Conservation (phyloP, 2,113 vertebrate species). For the Halichoeres trimaculatus region DNA sequence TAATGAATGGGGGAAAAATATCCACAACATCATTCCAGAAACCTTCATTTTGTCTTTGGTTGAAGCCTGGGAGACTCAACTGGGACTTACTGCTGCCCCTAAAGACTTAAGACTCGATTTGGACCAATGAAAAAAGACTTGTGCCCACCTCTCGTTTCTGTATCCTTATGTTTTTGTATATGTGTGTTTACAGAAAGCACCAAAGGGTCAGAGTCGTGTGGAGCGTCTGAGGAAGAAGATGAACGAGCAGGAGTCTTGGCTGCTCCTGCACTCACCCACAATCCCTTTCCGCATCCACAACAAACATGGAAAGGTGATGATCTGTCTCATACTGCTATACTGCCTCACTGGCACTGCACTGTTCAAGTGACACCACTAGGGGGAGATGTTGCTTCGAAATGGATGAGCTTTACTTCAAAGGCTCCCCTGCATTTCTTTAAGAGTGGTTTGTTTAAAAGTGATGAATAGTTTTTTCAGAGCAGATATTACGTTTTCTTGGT, state of each 20-base stretch:
- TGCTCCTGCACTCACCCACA: constrained; percentile 93
- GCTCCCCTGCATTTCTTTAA: background rate
- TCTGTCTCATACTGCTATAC: no score
- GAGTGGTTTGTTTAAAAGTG: no score
- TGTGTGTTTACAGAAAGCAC: constrained; percentile 87
- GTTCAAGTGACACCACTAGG: constrained; percentile 61
- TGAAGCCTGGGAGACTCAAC: no score
- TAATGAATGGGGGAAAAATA: no score
- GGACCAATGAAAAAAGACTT: no score
- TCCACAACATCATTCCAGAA: no score
- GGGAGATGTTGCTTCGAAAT: constrained; percentile 36
- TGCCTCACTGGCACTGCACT: background rate
- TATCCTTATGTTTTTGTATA: background rate
- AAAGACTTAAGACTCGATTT: no score
- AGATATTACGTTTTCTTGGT: background rate
- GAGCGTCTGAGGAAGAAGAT: constrained; percentile 99
- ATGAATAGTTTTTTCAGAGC: background rate
- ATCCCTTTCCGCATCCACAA: constrained; percentile 98
- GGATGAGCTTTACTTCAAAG: background rate
- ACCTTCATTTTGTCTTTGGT: no score
- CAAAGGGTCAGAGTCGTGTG: constrained; percentile 93
- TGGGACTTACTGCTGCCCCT: no score
- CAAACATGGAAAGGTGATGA: constrained; percentile 93
- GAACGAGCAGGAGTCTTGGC: constrained; percentile 97
- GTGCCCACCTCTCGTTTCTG: no score